Evolutionary conservation across 2,113 vertebrate genomes (phyloP).

Genomic region (Antidorcas marsupialis): DNA sequence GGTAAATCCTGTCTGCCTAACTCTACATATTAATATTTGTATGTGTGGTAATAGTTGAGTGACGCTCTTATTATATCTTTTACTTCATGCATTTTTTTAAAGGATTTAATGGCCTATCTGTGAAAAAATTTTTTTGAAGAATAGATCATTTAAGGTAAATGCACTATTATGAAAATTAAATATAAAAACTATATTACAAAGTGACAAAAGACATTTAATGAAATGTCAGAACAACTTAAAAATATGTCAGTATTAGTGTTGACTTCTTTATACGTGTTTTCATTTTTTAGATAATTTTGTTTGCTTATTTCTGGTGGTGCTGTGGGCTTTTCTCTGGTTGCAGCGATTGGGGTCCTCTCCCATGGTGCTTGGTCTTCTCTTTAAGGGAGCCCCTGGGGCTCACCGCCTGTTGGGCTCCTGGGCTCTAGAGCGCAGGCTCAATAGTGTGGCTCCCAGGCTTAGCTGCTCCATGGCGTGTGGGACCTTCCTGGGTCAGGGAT

Average conservation of each 20-base stretch:
- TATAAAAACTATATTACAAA: neutral
- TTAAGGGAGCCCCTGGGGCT: neutral
- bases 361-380: neutral
- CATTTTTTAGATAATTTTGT: constrained; percentile 60
- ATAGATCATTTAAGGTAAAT: neutral
- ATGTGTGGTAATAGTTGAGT: no score
- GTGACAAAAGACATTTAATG: neutral
- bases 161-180: neutral
- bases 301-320: neutral
- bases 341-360: neutral
- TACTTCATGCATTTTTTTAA: neutral
- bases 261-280: neutral
- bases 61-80: neutral
- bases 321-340: neutral
- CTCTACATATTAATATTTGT: neutral
- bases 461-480: neutral
- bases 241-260: neutral
- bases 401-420: neutral
- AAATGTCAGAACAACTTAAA: neutral
- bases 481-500: neutral
- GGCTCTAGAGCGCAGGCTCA: neutral
- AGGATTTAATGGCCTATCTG: neutral
- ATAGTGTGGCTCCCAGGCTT: rapidly evolving
- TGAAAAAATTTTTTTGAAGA: neutral
- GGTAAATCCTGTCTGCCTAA: neutral